Base-by-base conservation (phyloP, 2,113 vertebrate species). In the Chaetops frenatus region DNA sequence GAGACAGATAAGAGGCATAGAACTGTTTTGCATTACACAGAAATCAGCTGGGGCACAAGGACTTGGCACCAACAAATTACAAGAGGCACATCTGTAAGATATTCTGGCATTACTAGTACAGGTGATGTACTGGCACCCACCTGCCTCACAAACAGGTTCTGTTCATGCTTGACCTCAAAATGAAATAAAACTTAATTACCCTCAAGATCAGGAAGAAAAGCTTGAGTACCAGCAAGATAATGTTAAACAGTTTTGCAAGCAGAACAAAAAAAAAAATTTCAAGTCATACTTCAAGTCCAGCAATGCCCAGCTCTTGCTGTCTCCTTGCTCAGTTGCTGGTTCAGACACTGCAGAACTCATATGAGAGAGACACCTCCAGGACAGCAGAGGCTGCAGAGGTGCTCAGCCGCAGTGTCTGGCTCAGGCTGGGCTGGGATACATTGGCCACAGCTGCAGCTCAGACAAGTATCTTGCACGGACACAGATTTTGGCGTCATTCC, bases 391-490 rank as follows among this genome's bases (percentile, higher is more conserved):
- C 54, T 69, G 69, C 23, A 82, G 57, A 56, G 14, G 25, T 1
- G 40, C n/a, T 31, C 48, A 61, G 6, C 36, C 0, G 0, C 5
- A 20, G 40, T 6, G 0, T 27, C 31, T 69, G 62, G 15, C 28
- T 82, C n/a, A 69, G 58, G 33, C 40, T 79, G 47, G 54, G 38
- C 73, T 84, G 35, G 57, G 61, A 48, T 79, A 24, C 36, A 28
- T 8, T 4, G 1, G 48, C 28, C 67, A 50, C 50, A 83, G 66
- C 0, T 65, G 53, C 6, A 67, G n/a, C 69, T 80, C 45, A 82
- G 31, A 77, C 22, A 87, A 40, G 22, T 44, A 29, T 25, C 57
- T 48, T 65, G 40, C 5, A 28, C 7, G 21, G 35, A 56, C n/a
- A 76, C 5, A 56, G 50, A 50, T 29, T 65, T 50, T 77, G 18